Base-by-base conservation (phyloP, 2,113 vertebrate genomes). In the Serinus canaria region DNA sequence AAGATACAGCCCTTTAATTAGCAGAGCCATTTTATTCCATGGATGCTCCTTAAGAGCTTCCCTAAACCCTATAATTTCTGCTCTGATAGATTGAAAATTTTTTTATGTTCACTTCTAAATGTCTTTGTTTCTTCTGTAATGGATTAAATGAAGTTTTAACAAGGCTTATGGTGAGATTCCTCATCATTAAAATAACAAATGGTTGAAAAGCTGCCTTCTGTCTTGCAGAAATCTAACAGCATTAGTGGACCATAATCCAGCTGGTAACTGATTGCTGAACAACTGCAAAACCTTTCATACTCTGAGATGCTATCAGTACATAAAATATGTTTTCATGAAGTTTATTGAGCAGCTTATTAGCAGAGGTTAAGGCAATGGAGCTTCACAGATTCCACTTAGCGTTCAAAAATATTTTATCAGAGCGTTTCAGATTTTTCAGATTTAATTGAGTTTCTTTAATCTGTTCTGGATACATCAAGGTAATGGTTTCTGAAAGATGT, bases 141-240 rank as follows among this genome's bases (percentile, higher is more conserved):
- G 84, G 94, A 97, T 97, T 96, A 97, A 98, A 97, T 97, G 97
- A 97, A 91, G 87, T 96, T 98, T 98, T 98, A 98, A 98, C 96
- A 98, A 97, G 97, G 95, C 79, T 97, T 97, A 96, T 97, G 94
- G 97, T 95, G 85, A 92, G 93, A 97, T 97, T 97, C 91, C 63
- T 98, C 96, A 93, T 97, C 94, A 92, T 97, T 97, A 98, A 98
- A 98, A 97, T 97, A 98, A 97, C 91, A 97, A 98, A 97, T 97
- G 97, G 90, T 84, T 97, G 90, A 95, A 97, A 97, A 97, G 92
- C 93, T 94, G 89, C 94, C 93, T 98, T 98, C 96, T 97, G 95
- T 98, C 94, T 98, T 94, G 79, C 86, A 96, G 95, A 97, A 98
- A 97, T 94, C 89, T 97, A 97, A 97, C 92, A 87, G 93, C 73